Evolutionary conservation across 2,888 invertebrate species (phyloP).

Genomic region (Melieria picta): DNA sequence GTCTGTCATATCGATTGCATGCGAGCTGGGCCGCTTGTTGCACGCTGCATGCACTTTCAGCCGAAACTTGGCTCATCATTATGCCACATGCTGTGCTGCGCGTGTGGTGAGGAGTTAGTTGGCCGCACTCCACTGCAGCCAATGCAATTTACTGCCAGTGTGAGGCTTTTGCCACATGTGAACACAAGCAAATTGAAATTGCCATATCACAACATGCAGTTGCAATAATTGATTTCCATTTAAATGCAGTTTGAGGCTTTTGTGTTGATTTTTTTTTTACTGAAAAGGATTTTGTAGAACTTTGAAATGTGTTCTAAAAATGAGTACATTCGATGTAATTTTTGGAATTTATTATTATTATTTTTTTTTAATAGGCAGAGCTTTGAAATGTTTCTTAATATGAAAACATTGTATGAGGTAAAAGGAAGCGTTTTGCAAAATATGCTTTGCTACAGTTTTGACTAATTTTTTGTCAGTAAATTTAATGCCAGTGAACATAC

Average conservation of each 20-base stretch:
- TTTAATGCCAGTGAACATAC: no score
- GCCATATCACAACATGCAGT: slow-evolving; percentile 32
- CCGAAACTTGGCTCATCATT: slow-evolving; percentile 17
- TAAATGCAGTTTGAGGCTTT: slow-evolving; percentile 1
- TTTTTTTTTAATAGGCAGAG: no score
- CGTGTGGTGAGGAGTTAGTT: neutral
- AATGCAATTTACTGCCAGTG: neutral
- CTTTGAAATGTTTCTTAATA: no score
- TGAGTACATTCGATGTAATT: no score
- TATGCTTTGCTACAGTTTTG: no score
- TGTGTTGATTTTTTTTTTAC: neutral
- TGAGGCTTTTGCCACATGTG: neutral
- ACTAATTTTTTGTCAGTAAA: no score
- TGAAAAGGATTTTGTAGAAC: no score
- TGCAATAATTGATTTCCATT: slow-evolving; percentile 35
- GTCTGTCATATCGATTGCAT: slow-evolving; percentile 38
- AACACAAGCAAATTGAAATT: slow-evolving; percentile 27
- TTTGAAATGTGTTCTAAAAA: no score
- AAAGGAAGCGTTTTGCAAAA: no score
- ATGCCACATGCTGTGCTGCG: slow-evolving; percentile 18
- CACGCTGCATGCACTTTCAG: neutral
- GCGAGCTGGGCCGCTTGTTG: slow-evolving; percentile 13
- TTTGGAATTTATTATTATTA: no score
- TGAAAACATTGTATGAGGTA: no score
- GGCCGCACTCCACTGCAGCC: slow-evolving; percentile 15